These are phyloP conservation scores for Poicephalus gulielmi DNA, from an alignment of 2,113 vertebrate species.

Conservation along the genomic window DNA sequence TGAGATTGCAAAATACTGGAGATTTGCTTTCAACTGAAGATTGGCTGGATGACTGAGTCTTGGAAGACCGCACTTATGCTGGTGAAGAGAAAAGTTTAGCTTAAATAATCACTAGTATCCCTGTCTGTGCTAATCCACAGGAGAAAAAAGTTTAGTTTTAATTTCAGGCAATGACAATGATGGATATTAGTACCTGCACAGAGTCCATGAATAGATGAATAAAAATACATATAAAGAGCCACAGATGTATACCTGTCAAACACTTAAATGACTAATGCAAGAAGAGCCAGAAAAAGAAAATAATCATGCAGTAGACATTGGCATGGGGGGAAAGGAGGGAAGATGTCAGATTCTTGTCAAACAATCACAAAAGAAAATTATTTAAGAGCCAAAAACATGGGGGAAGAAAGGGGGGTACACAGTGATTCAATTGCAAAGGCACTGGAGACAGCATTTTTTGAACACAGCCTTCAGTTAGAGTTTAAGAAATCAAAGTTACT, in stretches of 20 bases:
- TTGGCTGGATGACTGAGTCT: not conserved
- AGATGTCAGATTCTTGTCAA: not conserved
- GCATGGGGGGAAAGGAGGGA: not conserved
- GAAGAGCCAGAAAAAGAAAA: not conserved
- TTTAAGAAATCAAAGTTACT: conserved; percentile 50
- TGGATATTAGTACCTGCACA: not conserved
- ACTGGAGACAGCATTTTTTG: not conserved
- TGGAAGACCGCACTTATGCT: not conserved
- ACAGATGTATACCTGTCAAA: not conserved
- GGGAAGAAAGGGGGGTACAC: no score
- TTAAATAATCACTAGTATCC: not conserved
- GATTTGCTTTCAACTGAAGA: not conserved
- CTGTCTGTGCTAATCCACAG: not conserved
- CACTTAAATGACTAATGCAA: not conserved
- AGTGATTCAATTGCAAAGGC: not conserved
- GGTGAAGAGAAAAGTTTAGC: not conserved
- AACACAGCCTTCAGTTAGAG: not conserved
- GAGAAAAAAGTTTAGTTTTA: not conserved
- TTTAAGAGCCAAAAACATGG: not conserved
- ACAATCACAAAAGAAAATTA: conserved; percentile 13
- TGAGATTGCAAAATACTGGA: not conserved
- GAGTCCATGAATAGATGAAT: not conserved
- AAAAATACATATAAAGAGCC: not conserved
- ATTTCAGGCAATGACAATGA: not conserved
- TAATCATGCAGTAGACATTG: not conserved